Evolutionary conservation across 1,140 invertebrate genomes (phyloP).

Genomic region (Alviniconcha marisindica): DNA sequence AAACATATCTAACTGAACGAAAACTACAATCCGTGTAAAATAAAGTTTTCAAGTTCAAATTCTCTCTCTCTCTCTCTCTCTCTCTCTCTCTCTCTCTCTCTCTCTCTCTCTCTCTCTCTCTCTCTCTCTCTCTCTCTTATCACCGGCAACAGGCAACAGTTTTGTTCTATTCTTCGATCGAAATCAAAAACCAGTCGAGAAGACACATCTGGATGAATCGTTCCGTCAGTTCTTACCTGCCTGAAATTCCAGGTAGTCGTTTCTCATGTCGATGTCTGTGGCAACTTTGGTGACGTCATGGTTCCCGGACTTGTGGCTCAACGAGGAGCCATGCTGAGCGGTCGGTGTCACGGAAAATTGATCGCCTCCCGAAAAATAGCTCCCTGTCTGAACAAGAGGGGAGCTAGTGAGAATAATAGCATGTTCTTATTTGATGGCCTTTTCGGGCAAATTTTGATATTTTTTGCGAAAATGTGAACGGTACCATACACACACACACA

Average conservation of each 20-base stretch:
- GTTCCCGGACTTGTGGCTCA: not conserved
- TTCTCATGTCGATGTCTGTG: constrained; percentile 2
- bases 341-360: constrained; percentile 25
- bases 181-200: no score
- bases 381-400: constrained; percentile 21
- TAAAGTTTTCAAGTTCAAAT: no score
- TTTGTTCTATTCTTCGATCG: no score
- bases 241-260: constrained; percentile 31
- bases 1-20: no score
- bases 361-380: constrained; percentile 27
- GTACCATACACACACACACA: not conserved
- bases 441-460: no score
- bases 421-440: no score
- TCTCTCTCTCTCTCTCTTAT: not conserved
- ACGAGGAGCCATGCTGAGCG: not conserved
- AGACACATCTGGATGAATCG: no score
- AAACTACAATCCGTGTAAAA: no score
- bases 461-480: no score
- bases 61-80: not conserved
- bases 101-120: not conserved
- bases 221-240: constrained; percentile 9
- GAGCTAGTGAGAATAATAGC: no score
- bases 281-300: constrained; percentile 30
- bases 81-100: not conserved
- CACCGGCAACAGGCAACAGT: no score